These are phyloP conservation scores for Drosophila aff. DNA, from an alignment of 1,140 invertebrate genomes.

Conservation along the genomic window DNA sequence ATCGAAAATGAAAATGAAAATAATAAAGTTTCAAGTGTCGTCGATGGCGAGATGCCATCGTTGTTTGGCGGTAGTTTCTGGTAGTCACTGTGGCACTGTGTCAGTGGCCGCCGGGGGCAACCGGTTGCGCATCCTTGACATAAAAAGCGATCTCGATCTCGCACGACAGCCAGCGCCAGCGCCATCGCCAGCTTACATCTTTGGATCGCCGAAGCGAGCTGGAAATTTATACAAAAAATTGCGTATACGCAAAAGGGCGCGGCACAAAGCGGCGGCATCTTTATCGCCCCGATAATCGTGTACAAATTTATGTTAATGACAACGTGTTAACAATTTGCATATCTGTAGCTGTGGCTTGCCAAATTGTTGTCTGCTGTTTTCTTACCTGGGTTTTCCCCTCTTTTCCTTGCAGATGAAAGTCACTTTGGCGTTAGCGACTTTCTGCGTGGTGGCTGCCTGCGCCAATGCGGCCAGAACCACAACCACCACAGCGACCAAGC, in stretches of 20 bases:
- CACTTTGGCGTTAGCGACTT: constrained; percentile 84
- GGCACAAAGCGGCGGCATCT: constrained; percentile 34
- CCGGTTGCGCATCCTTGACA: constrained; percentile 85
- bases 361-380: constrained; percentile 18
- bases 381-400: constrained; percentile 13
- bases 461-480: constrained; percentile 81
- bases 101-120: constrained; percentile 79
- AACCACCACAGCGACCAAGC: constrained; percentile 84
- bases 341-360: constrained; percentile 34
- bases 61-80: constrained; percentile 30
- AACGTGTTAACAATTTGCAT: constrained; percentile 64
- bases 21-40: constrained; percentile 79
- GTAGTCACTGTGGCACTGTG: constrained; percentile 73
- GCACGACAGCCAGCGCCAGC: constrained; percentile 23
- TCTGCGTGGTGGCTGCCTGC: constrained; percentile 81
- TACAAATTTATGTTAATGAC: constrained; percentile 66
- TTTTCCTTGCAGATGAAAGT: constrained; percentile 80
- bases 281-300: constrained; percentile 60
- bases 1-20: constrained; percentile 60
- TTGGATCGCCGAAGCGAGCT: constrained; percentile 38
- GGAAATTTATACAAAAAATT: constrained; percentile 72
- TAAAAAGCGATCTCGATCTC: constrained; percentile 70
- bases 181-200: constrained; percentile 65
- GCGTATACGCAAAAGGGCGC: constrained; percentile 67
- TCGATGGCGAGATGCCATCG: constrained; percentile 19